Evolutionary conservation across 1,140 invertebrate species (phyloP).

Genomic region (Atta colombica): DNA sequence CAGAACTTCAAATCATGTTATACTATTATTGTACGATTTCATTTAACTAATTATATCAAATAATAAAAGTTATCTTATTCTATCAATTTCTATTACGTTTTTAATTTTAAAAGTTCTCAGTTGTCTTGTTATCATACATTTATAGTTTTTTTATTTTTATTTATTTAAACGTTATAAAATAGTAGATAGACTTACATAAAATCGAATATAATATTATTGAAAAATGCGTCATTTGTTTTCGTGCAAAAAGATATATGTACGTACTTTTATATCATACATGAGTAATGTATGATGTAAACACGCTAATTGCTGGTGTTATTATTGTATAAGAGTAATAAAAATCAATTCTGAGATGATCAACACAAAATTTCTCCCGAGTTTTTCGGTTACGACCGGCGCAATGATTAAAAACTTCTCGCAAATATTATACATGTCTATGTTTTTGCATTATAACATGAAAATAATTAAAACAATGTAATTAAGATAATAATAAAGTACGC

Average conservation of each 20-base stretch:
- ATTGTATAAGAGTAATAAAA: slow-evolving; percentile 1
- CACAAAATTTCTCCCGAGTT: not conserved
- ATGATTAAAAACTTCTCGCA: not conserved
- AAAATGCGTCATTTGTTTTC: not conserved
- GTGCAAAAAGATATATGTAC: not conserved
- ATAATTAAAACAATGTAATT: slow-evolving; percentile 1
- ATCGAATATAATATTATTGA: not conserved
- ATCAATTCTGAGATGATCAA: not conserved
- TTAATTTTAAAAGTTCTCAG: too few species aligned
- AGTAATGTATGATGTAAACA: not conserved
- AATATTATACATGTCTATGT: not conserved
- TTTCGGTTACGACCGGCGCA: not conserved
- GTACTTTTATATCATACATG: not conserved
- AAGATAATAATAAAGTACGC: slow-evolving; percentile 3
- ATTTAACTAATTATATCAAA: too few species aligned
- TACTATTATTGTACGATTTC: too few species aligned
- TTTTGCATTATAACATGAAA: not conserved
- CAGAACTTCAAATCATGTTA: too few species aligned
- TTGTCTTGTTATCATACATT: too few species aligned
- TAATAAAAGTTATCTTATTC: too few species aligned
- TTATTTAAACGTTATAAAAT: too few species aligned
- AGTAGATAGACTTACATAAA: not conserved
- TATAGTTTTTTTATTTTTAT: too few species aligned
- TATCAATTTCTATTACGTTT: too few species aligned
- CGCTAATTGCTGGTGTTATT: not conserved